Conservation (phyloP, 2,797 vertebrate genomes). For the Eospalax fontanierii region DNA sequence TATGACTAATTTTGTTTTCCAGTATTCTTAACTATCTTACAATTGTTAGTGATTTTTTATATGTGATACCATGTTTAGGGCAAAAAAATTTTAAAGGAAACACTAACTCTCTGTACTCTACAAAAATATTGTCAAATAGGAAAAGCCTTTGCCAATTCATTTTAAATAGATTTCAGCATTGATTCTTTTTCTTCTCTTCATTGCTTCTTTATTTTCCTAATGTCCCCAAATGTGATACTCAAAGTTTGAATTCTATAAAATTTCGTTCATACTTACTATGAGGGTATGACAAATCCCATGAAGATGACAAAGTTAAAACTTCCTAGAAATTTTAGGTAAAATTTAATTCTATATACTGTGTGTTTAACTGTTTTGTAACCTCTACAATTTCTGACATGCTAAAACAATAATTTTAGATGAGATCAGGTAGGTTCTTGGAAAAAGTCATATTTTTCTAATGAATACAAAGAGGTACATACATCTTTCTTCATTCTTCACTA, state of each 20-base stretch:
- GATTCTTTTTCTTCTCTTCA: constrained; percentile 1
- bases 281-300: not conserved
- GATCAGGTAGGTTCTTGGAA: constrained; percentile 12
- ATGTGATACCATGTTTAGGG: constrained; percentile 21
- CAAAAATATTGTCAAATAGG: constrained; percentile 34
- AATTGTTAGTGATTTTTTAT: constrained; percentile 11
- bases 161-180: not conserved
- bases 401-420: constrained; percentile 51
- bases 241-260: constrained; percentile 18
- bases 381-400: constrained; percentile 62
- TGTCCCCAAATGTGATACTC: not conserved
- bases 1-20: constrained; percentile 16
- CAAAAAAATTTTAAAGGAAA: constrained; percentile 41
- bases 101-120: not conserved
- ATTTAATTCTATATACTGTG: constrained; percentile 54
- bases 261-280: not conserved
- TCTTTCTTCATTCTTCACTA: not conserved
- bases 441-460: constrained; percentile 30
- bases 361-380: not conserved
- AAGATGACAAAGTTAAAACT: constrained; percentile 12
- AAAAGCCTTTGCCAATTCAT: constrained; percentile 22
- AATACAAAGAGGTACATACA: not conserved
- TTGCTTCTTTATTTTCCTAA: constrained; percentile 39
- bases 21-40: constrained; percentile 49
- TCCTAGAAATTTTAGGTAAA: constrained; percentile 39